phyloP scores from a whole-genome alignment of 2,888 invertebrate genomes.

The Cataglyphis albicans region DNA sequence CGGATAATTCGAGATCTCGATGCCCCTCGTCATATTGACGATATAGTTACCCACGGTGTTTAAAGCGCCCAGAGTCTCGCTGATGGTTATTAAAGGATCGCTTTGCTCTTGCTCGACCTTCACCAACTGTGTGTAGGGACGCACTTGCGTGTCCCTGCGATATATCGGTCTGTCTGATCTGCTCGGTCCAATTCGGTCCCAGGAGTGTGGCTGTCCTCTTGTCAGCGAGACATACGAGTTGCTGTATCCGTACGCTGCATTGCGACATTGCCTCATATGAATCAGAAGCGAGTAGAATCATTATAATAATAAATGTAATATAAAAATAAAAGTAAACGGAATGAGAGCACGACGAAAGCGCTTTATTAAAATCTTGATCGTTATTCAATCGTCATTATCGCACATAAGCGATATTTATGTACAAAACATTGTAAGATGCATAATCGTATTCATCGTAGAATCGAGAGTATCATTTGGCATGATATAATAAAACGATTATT shows the following conservation, averaged over 20 bases:
- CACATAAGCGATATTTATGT: not conserved
- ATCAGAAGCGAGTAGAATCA: not conserved
- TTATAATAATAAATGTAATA: slow-evolving; percentile 15
- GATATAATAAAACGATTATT: slow-evolving; percentile 10
- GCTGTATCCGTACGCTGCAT: slow-evolving; percentile 68
- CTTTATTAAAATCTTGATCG: not conserved
- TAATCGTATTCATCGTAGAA: not conserved
- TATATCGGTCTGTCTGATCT: slow-evolving; percentile 69
- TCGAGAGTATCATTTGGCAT: not conserved
- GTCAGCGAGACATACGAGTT: slow-evolving; percentile 65
- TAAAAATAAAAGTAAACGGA: not conserved
- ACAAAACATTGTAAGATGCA: not conserved
- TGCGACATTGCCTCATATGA: slow-evolving; percentile 25
- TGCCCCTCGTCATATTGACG: slow-evolving; percentile 91
- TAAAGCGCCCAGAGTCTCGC: slow-evolving; percentile 91
- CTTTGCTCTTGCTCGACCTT: slow-evolving; percentile 70
- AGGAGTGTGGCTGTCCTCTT: slow-evolving; percentile 76
- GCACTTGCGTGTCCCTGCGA: slow-evolving; percentile 79
- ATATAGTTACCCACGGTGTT: slow-evolving; percentile 95
- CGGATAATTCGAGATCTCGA: slow-evolving; percentile 81
- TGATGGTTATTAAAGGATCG: slow-evolving; percentile 86
- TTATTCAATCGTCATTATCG: not conserved
- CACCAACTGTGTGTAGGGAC: slow-evolving; percentile 76
- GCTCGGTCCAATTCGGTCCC: slow-evolving; percentile 66
- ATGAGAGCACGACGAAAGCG: not conserved